Percentiles rank a stretch among this genome's conserved stretches.
Evolutionary conservation across 2,113 vertebrate genomes (phyloP).

Genomic region (Ophthalmolycus amberensis): DNA sequence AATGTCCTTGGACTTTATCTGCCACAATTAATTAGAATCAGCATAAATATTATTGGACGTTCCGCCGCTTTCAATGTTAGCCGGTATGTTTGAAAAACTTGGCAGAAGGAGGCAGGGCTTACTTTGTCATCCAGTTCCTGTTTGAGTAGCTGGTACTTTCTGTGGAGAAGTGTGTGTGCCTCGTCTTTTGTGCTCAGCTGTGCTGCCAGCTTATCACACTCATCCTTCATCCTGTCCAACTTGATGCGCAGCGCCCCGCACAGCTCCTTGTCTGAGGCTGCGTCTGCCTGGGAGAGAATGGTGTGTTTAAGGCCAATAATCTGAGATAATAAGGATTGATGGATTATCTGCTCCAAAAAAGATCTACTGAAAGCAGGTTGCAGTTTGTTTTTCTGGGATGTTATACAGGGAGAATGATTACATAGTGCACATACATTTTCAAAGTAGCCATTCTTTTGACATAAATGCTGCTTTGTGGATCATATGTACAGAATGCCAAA

Average conservation of each 20-base stretch:
- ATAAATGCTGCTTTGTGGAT: background rate
- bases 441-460: background rate
- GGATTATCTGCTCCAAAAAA: conserved; percentile 11
- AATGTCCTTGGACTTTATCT: conserved; percentile 11
- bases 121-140: conserved; percentile 92
- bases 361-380: background rate
- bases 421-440: background rate
- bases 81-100: conserved; percentile 1
- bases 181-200: conserved; percentile 86
- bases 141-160: conserved; percentile 87
- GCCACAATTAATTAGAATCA: conserved; percentile 20
- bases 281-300: conserved; percentile 83
- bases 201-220: conserved; percentile 89
- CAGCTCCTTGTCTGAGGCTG: conserved; percentile 85
- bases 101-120: conserved; percentile 40
- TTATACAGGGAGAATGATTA: background rate
- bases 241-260: conserved; percentile 85
- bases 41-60: conserved; percentile 11
- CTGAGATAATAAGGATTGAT: background rate
- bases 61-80: background rate
- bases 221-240: conserved; percentile 90
- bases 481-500: background rate
- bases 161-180: conserved; percentile 83
- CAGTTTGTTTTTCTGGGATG: background rate
- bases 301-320: conserved; percentile 27